Conservation (phyloP, 2,797 vertebrate genomes). For the Tympanoctomys barrerae region DNA sequence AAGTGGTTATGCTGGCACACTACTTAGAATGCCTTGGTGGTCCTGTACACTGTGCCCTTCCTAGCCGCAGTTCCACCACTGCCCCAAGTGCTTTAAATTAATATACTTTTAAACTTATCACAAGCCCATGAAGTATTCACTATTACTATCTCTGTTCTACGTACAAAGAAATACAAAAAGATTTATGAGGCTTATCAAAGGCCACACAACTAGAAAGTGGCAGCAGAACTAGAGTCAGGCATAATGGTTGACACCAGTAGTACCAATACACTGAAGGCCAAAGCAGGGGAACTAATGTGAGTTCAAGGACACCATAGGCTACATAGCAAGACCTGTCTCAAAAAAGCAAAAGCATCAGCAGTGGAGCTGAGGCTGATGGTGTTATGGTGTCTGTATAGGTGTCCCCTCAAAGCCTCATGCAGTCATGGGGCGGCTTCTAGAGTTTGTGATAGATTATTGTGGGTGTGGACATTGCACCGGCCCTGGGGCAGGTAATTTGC, state of each 20-base stretch:
- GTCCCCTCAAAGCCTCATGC: no score
- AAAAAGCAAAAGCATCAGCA: neutral
- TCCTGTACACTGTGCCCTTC: neutral
- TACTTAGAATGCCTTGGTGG: neutral
- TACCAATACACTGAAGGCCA: neutral
- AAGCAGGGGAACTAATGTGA: neutral
- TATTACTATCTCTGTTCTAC: neutral
- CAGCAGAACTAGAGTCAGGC: neutral
- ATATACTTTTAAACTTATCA: neutral
- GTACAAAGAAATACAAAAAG: neutral
- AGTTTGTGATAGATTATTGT: no score
- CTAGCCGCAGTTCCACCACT: neutral
- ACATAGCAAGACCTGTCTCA: neutral
- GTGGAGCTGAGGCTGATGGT: neutral
- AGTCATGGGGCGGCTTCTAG: no score
- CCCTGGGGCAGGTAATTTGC: no score
- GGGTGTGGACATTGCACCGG: no score
- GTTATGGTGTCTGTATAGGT: no score
- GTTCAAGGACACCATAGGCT: neutral
- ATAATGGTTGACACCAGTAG: neutral
- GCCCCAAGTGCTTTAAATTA: neutral
- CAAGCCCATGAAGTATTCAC: neutral
- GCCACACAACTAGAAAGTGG: neutral
- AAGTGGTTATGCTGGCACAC: fast-evolving
- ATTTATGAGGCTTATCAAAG: neutral